Base-by-base conservation (phyloP, 2,113 vertebrate species). In the Delphinus delphis region DNA sequence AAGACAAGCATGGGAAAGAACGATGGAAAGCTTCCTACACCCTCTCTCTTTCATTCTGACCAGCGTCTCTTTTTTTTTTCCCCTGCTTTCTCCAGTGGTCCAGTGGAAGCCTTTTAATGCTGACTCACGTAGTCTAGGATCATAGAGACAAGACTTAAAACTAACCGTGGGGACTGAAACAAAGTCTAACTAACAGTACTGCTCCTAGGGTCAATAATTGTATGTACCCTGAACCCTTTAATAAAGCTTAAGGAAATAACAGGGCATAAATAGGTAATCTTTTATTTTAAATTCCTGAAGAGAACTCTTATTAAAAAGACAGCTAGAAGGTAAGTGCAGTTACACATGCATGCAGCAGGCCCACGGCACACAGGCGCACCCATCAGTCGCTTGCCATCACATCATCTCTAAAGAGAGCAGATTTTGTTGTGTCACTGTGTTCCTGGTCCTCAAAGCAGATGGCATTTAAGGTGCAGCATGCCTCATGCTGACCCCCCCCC, bases 211-310 rank as follows among this genome's bases (percentile, higher is more conserved):
- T 67, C 33, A 84, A 1, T 60, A 20, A 85, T 18, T 79, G 33
- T 67, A 14, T 65, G 8, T 26, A 31, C n/a, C 85, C 63, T 76
- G 95, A 68, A 50, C 85, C 53, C 67, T 41, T 71, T 93, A 76
- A 80, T 70, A 92, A 92, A 31, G 31, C 33, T 55, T 87, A 80
- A 93, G n/a, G 38, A 91, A 89, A 26, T 70, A 62, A 25, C 20
- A 25, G 58, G 12, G 67, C 36, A 23, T 89, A 65, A 55, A 28
- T 60, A 84, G 65, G 21, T 87, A 67, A 41, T 50, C 86, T 9
- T 88, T 33, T 83, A 20, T 77, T 87, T 28, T 73, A 44, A 92
- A 88, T 80, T 88, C 47, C 36, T 76, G 21, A 47, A 67, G 50
- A 50, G 55, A 55, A n/a, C 13, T 23, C 44, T 47, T 38, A 33